Evolutionary conservation across 2,888 invertebrate species (phyloP), one percentile per base, ranked within the genome.

Genomic region (Aphidius colemani): DNA sequence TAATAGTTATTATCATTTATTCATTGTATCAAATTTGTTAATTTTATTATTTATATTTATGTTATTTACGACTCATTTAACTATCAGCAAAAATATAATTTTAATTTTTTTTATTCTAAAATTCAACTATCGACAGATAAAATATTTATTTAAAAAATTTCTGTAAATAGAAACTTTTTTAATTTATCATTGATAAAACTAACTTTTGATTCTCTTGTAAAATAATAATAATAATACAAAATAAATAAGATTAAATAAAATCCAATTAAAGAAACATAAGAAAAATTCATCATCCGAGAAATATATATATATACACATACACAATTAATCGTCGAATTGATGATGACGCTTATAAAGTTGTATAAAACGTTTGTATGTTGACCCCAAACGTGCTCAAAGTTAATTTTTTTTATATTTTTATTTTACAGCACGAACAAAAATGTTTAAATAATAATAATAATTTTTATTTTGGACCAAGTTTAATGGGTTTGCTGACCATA

Each of bases 121-220:
- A 30, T 30, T 2, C 5, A 30, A 2, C 30, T 30, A 5, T 30
- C 5, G 30, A 30, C 5, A 30, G 3, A 18, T 18, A 18, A 18
- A 18, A 18, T 18, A 18, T 30, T 30, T 30, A 30, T 30, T 2
- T 30, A 30, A 30, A 30, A 30, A n/a, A n/a, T n/a, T n/a, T n/a
- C n/a, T n/a, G n/a, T n/a, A n/a, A n/a, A 30, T 30, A 30, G 2
- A 30, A 30, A 5, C 30, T 30, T 2, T 30, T 30, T 30, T 30
- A 30, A 30, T 5, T 30, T 30, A 5, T 30, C 62, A 74, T 59
- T 60, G 71, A 71, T 65, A 74, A 18, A 18, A 18, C 13, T 75
- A 68, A 73, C 67, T 71, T 75, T 77, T 6, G 72, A 79, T 79
- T 80, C 79, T 80, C 80, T 79, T 80, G 77, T 0, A 79, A 79